A percentile compares a stretch with the other conserved stretches of the same genome.
Evolutionary conservation across 2,113 vertebrate genomes (phyloP).

Genomic region (Neotoma lepida): DNA sequence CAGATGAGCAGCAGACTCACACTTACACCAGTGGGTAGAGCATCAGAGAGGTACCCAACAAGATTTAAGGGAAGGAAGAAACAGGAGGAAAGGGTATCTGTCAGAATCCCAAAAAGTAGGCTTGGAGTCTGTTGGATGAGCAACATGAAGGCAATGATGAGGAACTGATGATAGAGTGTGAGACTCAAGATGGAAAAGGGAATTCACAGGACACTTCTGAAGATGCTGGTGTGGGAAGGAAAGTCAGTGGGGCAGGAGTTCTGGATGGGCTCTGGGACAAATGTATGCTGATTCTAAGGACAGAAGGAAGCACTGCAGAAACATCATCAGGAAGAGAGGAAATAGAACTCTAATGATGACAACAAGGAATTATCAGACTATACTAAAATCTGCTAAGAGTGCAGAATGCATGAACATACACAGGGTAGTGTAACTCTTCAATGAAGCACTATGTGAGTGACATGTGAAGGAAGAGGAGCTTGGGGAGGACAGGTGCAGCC

Average conservation of each 20-base stretch:
- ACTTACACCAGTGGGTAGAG: too few species aligned
- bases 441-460: neutral
- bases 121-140: too few species aligned
- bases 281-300: neutral
- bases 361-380: neutral
- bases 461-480: neutral
- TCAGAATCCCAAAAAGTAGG: neutral
- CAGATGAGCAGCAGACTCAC: too few species aligned
- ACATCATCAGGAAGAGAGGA: neutral
- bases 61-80: neutral
- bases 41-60: neutral
- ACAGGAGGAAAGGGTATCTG: neutral
- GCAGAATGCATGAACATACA: neutral
- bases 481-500: neutral
- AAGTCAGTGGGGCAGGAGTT: neutral
- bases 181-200: neutral
- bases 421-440: neutral
- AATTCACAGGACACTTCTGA: neutral
- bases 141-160: neutral
- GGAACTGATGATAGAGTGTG: neutral
- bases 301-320: neutral
- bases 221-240: neutral
- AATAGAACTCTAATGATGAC: neutral
- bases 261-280: neutral
- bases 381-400: neutral